Evolutionary conservation across 64 coral and sea anemone genomes (phyloP).

Genomic region (Dendronephthya gigantea): DNA sequence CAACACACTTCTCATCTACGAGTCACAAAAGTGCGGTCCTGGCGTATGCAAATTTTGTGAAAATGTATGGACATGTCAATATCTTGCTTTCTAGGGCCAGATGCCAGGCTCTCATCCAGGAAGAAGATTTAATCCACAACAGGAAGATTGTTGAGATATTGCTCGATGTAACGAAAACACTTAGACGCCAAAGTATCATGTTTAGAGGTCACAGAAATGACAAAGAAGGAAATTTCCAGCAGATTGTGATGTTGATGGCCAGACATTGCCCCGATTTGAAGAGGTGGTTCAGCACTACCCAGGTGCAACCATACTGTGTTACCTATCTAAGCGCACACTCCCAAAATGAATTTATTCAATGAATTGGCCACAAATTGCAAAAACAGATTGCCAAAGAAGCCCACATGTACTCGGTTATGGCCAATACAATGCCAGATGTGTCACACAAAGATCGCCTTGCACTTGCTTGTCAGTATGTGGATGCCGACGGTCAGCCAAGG

Average conservation of each 20-base stretch:
- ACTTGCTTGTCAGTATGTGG: background rate
- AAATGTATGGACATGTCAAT: background rate
- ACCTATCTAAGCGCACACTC: background rate
- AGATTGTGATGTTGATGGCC: background rate
- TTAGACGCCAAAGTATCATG: background rate
- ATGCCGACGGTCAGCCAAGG: background rate
- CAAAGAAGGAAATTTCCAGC: background rate
- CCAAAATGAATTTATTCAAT: background rate
- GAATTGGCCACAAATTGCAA: background rate
- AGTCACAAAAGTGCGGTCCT: background rate
- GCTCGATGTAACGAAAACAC: background rate
- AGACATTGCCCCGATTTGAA: background rate
- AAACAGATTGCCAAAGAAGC: background rate
- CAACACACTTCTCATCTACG: background rate
- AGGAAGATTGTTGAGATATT: background rate
- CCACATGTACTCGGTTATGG: background rate
- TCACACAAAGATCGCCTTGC: background rate
- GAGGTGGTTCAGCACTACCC: background rate
- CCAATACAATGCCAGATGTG: background rate
- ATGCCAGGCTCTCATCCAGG: background rate
- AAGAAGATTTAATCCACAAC: background rate
- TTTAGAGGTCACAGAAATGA: background rate
- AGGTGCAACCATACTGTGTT: background rate
- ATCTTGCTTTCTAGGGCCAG: background rate
- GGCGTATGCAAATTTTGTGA: background rate